Percentiles rank a stretch among this genome's conserved stretches.
Conservation (phyloP, 2,113 vertebrate species). For the Xiphias gladius region DNA sequence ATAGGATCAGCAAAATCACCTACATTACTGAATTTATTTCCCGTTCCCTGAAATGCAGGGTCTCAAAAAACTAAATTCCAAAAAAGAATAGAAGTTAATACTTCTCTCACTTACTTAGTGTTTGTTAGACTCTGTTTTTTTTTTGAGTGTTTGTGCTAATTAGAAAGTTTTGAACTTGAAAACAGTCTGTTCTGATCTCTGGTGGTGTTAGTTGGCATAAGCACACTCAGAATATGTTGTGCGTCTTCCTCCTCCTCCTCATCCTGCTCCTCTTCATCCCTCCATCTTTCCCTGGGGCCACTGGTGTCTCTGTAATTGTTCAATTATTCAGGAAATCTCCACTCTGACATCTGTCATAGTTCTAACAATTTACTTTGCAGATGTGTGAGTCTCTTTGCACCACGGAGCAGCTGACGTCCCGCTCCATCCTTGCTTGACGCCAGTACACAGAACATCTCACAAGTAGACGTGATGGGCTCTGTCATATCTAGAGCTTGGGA, state of each 20-base stretch:
- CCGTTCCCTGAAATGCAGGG: background rate
- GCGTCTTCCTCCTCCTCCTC: slow-evolving; percentile 31
- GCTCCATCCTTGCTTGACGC: slow-evolving; percentile 6
- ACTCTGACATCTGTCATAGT: slow-evolving; percentile 75
- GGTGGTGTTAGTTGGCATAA: slow-evolving; percentile 59
- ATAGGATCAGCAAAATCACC: too few relatives aligned
- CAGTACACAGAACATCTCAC: slow-evolving; percentile 7
- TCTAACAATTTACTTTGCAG: slow-evolving; percentile 58
- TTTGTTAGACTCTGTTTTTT: slow-evolving; percentile 5
- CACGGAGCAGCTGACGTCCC: slow-evolving; percentile 18
- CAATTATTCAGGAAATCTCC: slow-evolving; percentile 75
- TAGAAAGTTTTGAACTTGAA: slow-evolving; percentile 49
- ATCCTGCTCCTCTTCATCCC: slow-evolving; percentile 30
- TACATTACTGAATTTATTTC: background rate
- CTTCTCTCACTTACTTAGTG: background rate
- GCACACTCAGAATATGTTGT: slow-evolving; percentile 69
- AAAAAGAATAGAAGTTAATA: background rate
- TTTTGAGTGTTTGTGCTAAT: slow-evolving; percentile 42
- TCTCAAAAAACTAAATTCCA: background rate
- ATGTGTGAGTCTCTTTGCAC: slow-evolving; percentile 13
- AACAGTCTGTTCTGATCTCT: slow-evolving; percentile 64
- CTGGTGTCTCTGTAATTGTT: slow-evolving; percentile 64
- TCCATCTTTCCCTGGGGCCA: slow-evolving; percentile 52
- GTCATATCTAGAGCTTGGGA: slow-evolving; percentile 33
- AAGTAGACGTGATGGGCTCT: slow-evolving; percentile 23